Evolutionary conservation across 2,888 invertebrate genomes (phyloP).

Genomic region (Drosophila mimica): DNA sequence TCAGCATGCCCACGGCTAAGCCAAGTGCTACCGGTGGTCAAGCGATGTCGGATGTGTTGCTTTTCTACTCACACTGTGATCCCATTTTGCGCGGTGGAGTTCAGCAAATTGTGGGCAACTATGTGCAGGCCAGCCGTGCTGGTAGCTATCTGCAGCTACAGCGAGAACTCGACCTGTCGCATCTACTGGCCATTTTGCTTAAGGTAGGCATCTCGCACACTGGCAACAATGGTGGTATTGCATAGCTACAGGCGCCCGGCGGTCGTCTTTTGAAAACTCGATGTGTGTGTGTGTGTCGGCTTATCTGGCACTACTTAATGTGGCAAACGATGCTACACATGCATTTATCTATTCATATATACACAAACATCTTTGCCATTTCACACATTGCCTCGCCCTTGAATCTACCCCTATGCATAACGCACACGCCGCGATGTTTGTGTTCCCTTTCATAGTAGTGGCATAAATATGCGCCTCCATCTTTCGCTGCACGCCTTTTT

Average conservation of each 20-base stretch:
- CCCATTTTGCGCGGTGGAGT: conserved; percentile 84
- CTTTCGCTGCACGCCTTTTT: conserved; percentile 62
- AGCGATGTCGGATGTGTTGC: conserved; percentile 80
- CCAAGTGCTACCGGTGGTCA: conserved; percentile 36
- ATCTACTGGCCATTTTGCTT: conserved; percentile 82
- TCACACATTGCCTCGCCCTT: conserved; percentile 14
- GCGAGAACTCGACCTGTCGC: conserved; percentile 73
- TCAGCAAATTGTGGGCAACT: conserved; percentile 84
- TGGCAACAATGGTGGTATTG: conserved; percentile 19
- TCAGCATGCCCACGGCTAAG: conserved; percentile 4
- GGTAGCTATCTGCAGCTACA: conserved; percentile 62
- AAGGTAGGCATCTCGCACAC: conserved; percentile 74
- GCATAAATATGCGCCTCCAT: conserved; percentile 70
- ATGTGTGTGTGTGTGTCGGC: conserved; percentile 10
- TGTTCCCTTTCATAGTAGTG: conserved; percentile 14
- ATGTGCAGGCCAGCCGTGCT: conserved; percentile 75
- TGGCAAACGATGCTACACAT: conserved; percentile 49
- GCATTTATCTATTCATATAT: conserved; percentile 48
- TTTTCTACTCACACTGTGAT: conserved; percentile 84
- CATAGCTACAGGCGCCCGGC: conserved; percentile 26
- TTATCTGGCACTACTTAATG: conserved; percentile 51
- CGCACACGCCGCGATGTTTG: conserved; percentile 58
- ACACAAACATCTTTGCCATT: conserved; percentile 45
- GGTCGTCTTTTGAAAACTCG: conserved; percentile 34
- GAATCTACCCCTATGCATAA: conserved; percentile 55